Evolutionary conservation across 2,888 invertebrate species (phyloP).

Genomic region (Cacoxenus indagator): DNA sequence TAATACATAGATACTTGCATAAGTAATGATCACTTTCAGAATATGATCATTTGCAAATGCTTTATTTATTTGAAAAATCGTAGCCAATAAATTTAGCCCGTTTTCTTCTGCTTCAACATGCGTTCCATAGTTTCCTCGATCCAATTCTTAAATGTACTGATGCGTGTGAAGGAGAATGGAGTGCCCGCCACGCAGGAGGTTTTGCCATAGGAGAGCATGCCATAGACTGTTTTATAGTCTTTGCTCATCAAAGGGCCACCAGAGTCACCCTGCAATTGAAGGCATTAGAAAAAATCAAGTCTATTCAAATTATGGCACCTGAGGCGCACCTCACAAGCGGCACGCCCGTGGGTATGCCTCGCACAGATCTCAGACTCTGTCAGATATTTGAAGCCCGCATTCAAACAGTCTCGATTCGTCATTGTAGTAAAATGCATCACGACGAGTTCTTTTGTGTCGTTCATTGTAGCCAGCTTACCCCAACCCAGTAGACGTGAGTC

Average conservation of each 20-base stretch:
- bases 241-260: constrained; percentile 64
- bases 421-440: constrained; percentile 54
- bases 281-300: neutral
- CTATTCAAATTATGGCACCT: neutral
- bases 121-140: constrained; percentile 20
- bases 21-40: too few relatives aligned
- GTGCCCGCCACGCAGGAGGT: constrained; percentile 35
- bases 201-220: constrained; percentile 65
- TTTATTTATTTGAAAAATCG: neutral
- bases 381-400: constrained; percentile 45
- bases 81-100: neutral
- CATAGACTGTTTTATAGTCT: constrained; percentile 46
- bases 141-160: constrained; percentile 46
- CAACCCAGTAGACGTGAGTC: constrained; percentile 57
- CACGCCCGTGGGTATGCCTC: constrained; percentile 48
- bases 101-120: neutral
- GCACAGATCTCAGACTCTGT: constrained; percentile 63
- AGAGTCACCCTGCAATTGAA: constrained; percentile 62
- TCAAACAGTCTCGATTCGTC: constrained; percentile 47
- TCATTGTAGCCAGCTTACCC: constrained; percentile 49
- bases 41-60: too few relatives aligned
- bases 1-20: too few relatives aligned
- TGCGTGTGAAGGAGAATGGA: constrained; percentile 50
- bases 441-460: constrained; percentile 42
- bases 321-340: constrained; percentile 63